Evolutionary conservation across 1,140 invertebrate species (phyloP).

Genomic region (Scaptomyza hsui): DNA sequence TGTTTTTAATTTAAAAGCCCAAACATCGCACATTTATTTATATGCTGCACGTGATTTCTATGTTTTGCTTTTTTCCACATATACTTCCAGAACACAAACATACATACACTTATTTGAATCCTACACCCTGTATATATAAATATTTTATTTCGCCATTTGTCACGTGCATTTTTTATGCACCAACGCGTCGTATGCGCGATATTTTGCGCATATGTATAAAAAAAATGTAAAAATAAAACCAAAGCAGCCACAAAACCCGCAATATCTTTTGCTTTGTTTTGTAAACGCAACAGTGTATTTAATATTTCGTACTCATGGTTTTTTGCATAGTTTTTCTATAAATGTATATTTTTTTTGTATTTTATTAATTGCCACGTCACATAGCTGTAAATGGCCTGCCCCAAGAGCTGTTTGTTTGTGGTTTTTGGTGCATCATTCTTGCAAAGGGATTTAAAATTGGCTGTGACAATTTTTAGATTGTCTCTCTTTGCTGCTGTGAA

Average conservation of each 20-base stretch:
- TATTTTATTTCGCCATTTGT: conserved; percentile 79
- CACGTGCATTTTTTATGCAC: conserved; percentile 77
- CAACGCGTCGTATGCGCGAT: conserved; percentile 71
- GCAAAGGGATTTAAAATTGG: conserved; percentile 18
- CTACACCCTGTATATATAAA: conserved; percentile 64
- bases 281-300: conserved; percentile 26
- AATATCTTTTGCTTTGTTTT: conserved; percentile 33
- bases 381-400: not conserved
- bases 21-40: conserved; percentile 72
- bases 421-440: not conserved
- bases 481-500: conserved; percentile 4
- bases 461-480: not conserved
- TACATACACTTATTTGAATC: conserved; percentile 23
- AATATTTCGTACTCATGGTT: conserved; percentile 22
- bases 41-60: conserved; percentile 76
- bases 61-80: conserved; percentile 33
- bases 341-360: conserved; percentile 33
- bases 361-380: conserved; percentile 43
- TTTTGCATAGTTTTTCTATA: conserved; percentile 17
- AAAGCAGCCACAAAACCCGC: conserved; percentile 24
- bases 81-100: conserved; percentile 5
- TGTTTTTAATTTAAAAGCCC: conserved; percentile 77
- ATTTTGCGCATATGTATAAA: conserved; percentile 24
- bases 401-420: conserved; percentile 9
- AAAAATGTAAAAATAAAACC: conserved; percentile 46